Base-by-base conservation (phyloP, 2,888 invertebrate genomes). In the Cinara cedri region DNA sequence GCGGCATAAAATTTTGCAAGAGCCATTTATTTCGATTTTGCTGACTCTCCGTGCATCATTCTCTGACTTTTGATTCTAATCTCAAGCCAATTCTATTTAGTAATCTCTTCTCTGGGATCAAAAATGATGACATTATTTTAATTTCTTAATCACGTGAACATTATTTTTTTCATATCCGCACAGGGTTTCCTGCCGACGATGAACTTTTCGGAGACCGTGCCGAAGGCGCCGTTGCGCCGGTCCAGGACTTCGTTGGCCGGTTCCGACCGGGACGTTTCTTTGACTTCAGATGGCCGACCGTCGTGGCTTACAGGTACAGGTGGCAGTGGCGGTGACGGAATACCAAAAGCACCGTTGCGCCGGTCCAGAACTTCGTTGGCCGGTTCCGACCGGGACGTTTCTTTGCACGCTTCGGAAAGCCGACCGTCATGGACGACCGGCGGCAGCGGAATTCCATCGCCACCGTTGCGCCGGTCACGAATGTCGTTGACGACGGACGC, bases 381-480 rank as follows among this genome's bases (percentile, higher is more conserved):
- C 51, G 65, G 51, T 16, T 63, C 65, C 13, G 75, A 75, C 1
- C 49, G 65, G 2, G 75, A 75, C 13, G n/a, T 63, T 42, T 63
- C 63, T 10, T 9, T 6, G 13, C 14, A 26, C 42, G 63, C 19
- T 4, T n/a, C 6, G 1, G 66, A 46, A 0, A 9, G 46, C 21
- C 46, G 66, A 9, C 66, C 21, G 3, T 16, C 46, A 14, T 63
- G 65, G 65, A 3, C 21, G 3, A 21, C 42, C 70, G 42, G 42
- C 1, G 3, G 44, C 49, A 10, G 24, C 13, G 55, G 66, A 10
- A 46, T 26, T 16, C 78, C 78, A 34, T 70, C 78, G 11, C 78
- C 78, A 2, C 78, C 78, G 16, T 9, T 78, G 60, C 68, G 78
- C 21, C 78, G 78, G n/a, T 78, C 78, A 6, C 78, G 78, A 0